A percentile compares a stretch with the other conserved stretches of the same genome.
Conservation (phyloP, 2,888 invertebrate species). For the Ornithoptera alexandrae region DNA sequence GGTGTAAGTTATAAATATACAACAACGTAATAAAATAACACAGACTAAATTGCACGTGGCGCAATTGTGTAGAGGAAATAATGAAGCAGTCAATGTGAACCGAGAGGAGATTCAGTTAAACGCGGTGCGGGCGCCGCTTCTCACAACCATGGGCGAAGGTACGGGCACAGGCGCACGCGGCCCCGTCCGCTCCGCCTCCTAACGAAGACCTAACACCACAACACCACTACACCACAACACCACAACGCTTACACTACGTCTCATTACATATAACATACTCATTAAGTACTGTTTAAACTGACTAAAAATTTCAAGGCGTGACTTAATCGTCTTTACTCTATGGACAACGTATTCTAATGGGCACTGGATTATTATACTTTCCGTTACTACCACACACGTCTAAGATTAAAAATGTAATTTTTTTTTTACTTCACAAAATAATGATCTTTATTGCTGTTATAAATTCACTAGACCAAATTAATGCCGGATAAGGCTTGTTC, state of each 20-base stretch:
- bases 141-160: slow-evolving; percentile 61
- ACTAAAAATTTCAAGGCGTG: slow-evolving; percentile 78
- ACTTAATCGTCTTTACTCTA: slow-evolving; percentile 74
- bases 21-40: slow-evolving; percentile 78
- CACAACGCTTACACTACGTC: slow-evolving; percentile 66
- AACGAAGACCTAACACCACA: slow-evolving; percentile 49
- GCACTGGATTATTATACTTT: slow-evolving; percentile 77
- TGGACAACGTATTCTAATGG: slow-evolving; percentile 77
- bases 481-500: slow-evolving; percentile 62
- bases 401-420: slow-evolving; percentile 66
- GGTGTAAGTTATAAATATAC: slow-evolving; percentile 77
- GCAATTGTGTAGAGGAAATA: slow-evolving; percentile 76
- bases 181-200: slow-evolving; percentile 32
- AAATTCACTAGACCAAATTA: slow-evolving; percentile 69
- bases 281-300: slow-evolving; percentile 76
- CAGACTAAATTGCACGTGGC: slow-evolving; percentile 78
- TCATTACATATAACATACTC: slow-evolving; percentile 59
- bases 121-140: slow-evolving; percentile 43
- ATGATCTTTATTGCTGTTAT: slow-evolving; percentile 69
- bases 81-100: slow-evolving; percentile 73
- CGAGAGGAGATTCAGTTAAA: slow-evolving; percentile 73
- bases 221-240: slow-evolving; percentile 55
- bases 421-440: slow-evolving; percentile 56
- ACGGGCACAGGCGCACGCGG: slow-evolving; percentile 28
- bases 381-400: slow-evolving; percentile 62